Percentiles rank a stretch among this genome's conserved stretches.
Evolutionary conservation across 2,113 vertebrate genomes (phyloP).

Genomic region (Galeopterus variegatus): DNA sequence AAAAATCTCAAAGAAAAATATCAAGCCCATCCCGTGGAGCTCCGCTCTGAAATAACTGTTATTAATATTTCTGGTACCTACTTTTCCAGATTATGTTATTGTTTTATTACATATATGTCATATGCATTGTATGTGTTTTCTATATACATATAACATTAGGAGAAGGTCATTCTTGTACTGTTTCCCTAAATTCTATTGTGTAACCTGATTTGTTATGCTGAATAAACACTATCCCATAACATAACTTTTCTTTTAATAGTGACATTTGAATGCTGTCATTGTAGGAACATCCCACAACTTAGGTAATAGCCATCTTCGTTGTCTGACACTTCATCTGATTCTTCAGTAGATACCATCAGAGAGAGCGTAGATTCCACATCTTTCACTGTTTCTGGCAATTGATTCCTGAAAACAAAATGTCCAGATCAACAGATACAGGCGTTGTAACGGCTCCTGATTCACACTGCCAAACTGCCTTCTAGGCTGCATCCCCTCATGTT

Average conservation of each 20-base stretch:
- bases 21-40: rapidly evolving
- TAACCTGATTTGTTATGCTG: background rate
- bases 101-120: background rate
- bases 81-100: background rate
- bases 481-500: rapidly evolving
- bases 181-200: background rate
- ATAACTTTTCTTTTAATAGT: no score
- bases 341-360: background rate
- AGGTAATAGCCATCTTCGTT: rapidly evolving
- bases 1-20: background rate
- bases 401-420: background rate
- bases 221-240: background rate
- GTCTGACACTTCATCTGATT: no score
- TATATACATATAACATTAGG: background rate
- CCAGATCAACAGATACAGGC: rapidly evolving
- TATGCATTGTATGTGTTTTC: no score
- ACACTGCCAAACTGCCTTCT: background rate
- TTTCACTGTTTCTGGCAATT: background rate
- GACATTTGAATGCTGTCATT: background rate
- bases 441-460: background rate
- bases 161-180: background rate
- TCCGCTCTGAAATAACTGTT: background rate
- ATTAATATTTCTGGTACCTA: background rate
- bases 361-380: rapidly evolving
- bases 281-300: background rate